These are phyloP conservation scores for Takifugu bimaculatus DNA, from an alignment of 2,113 vertebrate genomes.

Conservation along the genomic window DNA sequence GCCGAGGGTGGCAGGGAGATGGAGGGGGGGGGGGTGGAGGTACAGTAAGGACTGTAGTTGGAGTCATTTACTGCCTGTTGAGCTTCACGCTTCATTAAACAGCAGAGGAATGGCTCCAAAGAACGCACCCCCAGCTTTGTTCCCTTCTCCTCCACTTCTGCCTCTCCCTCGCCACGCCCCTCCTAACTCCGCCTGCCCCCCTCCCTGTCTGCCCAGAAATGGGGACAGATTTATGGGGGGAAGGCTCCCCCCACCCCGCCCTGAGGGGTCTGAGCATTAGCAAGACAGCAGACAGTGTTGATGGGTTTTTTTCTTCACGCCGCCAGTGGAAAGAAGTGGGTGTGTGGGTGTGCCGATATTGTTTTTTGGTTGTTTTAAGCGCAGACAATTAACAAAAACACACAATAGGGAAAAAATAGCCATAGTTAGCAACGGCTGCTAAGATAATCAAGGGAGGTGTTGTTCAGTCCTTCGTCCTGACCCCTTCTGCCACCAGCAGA, in stretches of 20 bases:
- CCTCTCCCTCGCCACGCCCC: not conserved
- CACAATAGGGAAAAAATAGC: slow-evolving; percentile 13
- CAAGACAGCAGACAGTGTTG: slow-evolving; percentile 11
- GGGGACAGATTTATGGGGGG: slow-evolving; percentile 53
- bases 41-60: slow-evolving; percentile 13
- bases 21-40: slow-evolving; percentile 3
- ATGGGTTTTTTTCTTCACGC: slow-evolving; percentile 18
- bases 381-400: slow-evolving; percentile 38
- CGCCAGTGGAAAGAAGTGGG: slow-evolving; percentile 2
- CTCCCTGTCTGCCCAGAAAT: slow-evolving; percentile 1
- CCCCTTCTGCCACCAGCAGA: no score
- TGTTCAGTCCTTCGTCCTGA: no score
- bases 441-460: no score
- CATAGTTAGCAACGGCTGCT: no score
- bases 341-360: slow-evolving; percentile 28
- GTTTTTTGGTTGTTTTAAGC: slow-evolving; percentile 58
- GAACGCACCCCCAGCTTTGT: slow-evolving; percentile 13
- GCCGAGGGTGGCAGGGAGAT: not conserved
- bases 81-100: slow-evolving; percentile 51
- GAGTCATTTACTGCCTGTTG: slow-evolving; percentile 38
- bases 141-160: slow-evolving; percentile 9
- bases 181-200: not conserved
- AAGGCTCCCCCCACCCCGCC: slow-evolving; percentile 28
- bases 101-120: slow-evolving; percentile 36
- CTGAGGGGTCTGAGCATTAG: slow-evolving; percentile 4